These are phyloP conservation scores for Drosophila lutescens DNA, from an alignment of 2,888 invertebrate species.

Conservation along the genomic window DNA sequence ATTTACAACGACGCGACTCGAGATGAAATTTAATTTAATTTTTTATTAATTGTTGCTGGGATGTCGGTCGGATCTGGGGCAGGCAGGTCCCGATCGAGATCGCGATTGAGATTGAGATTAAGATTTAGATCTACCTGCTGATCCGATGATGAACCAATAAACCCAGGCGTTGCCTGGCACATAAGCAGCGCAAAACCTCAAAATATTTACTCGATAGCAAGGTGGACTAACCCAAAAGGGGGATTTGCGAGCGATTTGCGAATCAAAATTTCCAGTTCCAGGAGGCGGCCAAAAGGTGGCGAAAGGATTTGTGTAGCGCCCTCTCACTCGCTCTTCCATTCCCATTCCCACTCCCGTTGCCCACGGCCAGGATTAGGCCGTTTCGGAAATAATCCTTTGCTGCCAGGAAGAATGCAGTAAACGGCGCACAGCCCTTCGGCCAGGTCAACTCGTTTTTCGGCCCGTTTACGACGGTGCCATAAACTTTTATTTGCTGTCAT, in stretches of 20 bases:
- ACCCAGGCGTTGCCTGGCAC: constrained; percentile 50
- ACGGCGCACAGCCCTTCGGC: constrained; percentile 43
- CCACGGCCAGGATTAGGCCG: constrained; percentile 45
- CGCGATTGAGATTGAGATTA: background rate
- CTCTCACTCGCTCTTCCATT: background rate
- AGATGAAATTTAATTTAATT: constrained; percentile 66
- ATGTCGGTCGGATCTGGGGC: constrained; percentile 18
- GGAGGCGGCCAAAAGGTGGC: constrained; percentile 55
- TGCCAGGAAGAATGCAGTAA: constrained; percentile 73
- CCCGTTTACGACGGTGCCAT: constrained; percentile 60
- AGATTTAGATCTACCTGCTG: constrained; percentile 48
- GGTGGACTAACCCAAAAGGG: constrained; percentile 36
- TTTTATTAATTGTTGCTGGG: constrained; percentile 39
- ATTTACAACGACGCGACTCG: constrained; percentile 62
- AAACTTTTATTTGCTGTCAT: constrained; percentile 74
- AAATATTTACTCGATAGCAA: constrained; percentile 68
- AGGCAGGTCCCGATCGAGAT: constrained; percentile 17
- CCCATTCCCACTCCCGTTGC: background rate
- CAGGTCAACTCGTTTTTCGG: constrained; percentile 49
- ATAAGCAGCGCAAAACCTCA: constrained; percentile 77
- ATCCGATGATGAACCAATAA: constrained; percentile 60
- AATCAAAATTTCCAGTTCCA: constrained; percentile 40
- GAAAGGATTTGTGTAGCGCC: constrained; percentile 70
- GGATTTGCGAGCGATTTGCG: constrained; percentile 37
- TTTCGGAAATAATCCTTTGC: constrained; percentile 81